phyloP scores from a whole-genome alignment of 92 coral and sea anemone genomes.

The Zoanthus sansibaricus region DNA sequence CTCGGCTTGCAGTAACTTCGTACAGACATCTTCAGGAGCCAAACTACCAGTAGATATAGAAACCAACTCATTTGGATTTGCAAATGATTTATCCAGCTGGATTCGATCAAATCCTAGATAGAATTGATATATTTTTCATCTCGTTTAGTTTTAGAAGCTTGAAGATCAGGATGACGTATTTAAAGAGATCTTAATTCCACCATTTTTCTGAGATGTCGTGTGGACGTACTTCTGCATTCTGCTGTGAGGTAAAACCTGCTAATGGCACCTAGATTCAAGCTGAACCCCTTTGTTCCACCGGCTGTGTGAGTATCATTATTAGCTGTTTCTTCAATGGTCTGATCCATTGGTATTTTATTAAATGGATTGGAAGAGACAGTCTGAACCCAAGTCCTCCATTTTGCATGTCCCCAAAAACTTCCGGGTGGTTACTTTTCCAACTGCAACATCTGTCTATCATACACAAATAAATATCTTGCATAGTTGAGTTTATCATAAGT shows the following conservation, averaged over 20 bases:
- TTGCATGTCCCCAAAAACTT: background rate
- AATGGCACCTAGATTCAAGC: conserved; percentile 31
- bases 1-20: background rate
- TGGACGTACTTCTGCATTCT: conserved; percentile 18
- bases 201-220: conserved; percentile 12
- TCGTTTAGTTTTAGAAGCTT: conserved; percentile 5
- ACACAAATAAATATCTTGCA: conserved; percentile 10
- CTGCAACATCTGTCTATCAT: conserved; percentile 30
- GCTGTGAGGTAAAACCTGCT: conserved; percentile 33
- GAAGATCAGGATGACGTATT: conserved; percentile 22
- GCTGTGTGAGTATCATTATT: background rate
- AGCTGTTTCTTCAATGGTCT: background rate
- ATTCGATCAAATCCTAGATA: conserved; percentile 18
- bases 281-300: conserved; percentile 25
- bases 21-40: conserved; percentile 19
- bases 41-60: conserved; percentile 22
- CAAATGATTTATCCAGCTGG: conserved; percentile 35
- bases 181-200: background rate
- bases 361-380: background rate
- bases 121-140: conserved; percentile 21
- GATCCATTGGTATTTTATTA: background rate
- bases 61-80: background rate
- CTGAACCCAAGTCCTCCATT: background rate
- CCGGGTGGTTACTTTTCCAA: conserved; percentile 10
- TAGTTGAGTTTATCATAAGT: conserved; percentile 21